Percentiles rank a stretch among this genome's conserved stretches.
Conservation (phyloP, 1,140 invertebrate species). For the Holotrichia oblita region DNA sequence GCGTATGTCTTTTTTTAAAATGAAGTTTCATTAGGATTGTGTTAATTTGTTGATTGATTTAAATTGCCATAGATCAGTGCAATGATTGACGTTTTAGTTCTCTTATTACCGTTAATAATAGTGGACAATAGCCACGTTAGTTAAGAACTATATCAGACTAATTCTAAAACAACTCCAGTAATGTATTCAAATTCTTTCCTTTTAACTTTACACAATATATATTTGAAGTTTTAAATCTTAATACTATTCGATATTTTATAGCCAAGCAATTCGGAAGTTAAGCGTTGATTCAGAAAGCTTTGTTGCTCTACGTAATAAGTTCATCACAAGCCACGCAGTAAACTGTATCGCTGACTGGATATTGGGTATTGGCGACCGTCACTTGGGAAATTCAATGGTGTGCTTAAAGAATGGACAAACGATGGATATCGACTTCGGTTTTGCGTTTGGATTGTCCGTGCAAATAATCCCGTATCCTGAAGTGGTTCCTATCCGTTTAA, state of each 20-base stretch:
- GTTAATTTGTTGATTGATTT: too few species aligned
- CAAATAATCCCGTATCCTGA: conserved; percentile 74
- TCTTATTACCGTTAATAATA: too few species aligned
- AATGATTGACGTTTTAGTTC: too few species aligned
- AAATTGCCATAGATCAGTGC: too few species aligned
- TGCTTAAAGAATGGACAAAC: conserved; percentile 69
- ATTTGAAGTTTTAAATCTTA: too few species aligned
- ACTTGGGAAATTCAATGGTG: conserved; percentile 77
- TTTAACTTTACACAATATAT: too few species aligned
- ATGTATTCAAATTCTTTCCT: too few species aligned
- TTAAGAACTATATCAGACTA: too few species aligned
- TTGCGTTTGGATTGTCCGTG: conserved; percentile 75
- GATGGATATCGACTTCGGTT: conserved; percentile 82
- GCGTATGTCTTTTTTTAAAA: too few species aligned
- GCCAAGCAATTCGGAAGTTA: conserved; percentile 66
- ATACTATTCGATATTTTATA: conserved; percentile 45
- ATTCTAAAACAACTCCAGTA: too few species aligned
- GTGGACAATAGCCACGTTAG: too few species aligned
- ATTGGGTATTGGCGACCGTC: conserved; percentile 80
- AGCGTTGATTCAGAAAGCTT: conserved; percentile 69
- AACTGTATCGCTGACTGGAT: conserved; percentile 76
- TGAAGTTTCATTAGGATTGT: too few species aligned
- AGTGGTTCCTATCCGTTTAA: conserved; percentile 80
- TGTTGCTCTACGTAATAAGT: conserved; percentile 67
- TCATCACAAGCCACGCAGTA: conserved; percentile 68